A percentile compares a stretch with the other conserved stretches of the same genome.
Evolutionary conservation across 35 echinoderm and acorn worm species (phyloP).

Genomic region (Eucidaris tribuloides): DNA sequence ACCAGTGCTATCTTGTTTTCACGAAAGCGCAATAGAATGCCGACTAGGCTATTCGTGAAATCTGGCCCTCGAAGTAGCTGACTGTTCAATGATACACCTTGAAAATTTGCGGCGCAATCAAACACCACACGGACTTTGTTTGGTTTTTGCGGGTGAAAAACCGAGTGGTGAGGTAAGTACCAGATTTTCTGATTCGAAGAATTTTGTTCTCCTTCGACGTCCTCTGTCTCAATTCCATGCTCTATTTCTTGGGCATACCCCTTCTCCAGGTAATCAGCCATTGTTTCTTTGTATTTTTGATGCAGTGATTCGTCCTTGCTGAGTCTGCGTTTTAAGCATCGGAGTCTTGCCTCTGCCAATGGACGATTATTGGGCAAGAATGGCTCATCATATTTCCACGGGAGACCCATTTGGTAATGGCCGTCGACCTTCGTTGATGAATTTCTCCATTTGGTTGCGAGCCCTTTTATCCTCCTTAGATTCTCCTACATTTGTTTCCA

Average conservation of each 20-base stretch:
- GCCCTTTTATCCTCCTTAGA: too few relatives aligned
- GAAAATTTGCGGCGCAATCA: conserved; percentile 8
- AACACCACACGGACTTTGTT: too few relatives aligned
- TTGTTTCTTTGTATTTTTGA: conserved; percentile 7
- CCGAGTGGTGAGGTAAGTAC: conserved; percentile 48
- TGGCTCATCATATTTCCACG: neutral
- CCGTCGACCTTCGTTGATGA: too few relatives aligned
- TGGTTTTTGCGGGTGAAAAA: conserved; percentile 32
- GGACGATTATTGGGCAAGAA: neutral
- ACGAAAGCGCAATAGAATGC: conserved; percentile 13
- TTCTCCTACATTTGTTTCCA: too few relatives aligned
- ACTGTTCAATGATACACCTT: conserved; percentile 28
- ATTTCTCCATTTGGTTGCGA: too few relatives aligned
- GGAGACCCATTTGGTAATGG: neutral
- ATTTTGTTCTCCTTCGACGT: neutral
- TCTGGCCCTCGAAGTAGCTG: conserved; percentile 44
- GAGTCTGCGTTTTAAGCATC: too few relatives aligned
- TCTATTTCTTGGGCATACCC: conserved; percentile 25
- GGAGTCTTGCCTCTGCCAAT: conserved; percentile 46
- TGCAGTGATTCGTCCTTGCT: conserved; percentile 8
- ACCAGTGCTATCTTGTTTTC: conserved; percentile 18
- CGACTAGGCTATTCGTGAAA: conserved; percentile 31
- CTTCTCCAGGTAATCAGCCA: neutral
- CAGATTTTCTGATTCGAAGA: neutral
- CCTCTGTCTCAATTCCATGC: too few relatives aligned